phyloP scores from a whole-genome alignment of 2,113 vertebrate genomes.

The Syrmaticus mikado region DNA sequence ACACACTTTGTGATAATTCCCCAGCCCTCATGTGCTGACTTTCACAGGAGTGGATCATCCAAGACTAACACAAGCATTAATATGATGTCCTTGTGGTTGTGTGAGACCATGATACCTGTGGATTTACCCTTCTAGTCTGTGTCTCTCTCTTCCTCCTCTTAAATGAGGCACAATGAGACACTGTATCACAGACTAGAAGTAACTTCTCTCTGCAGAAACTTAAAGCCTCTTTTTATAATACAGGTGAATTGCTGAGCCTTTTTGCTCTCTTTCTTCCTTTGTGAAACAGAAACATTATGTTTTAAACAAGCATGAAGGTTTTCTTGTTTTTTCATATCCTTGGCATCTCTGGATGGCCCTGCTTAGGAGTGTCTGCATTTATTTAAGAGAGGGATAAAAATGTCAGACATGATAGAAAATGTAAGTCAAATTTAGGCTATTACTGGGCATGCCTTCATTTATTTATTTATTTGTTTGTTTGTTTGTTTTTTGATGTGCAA shows the following conservation, averaged over 20 bases:
- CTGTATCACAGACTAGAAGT: background rate
- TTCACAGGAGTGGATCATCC: background rate
- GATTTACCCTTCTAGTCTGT: background rate
- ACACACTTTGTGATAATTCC: accelerated
- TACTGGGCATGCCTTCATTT: no score
- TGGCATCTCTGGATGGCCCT: background rate
- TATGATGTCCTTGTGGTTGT: accelerated
- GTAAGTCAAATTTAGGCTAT: background rate
- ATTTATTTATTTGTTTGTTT: no score
- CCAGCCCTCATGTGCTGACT: background rate
- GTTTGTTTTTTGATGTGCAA: background rate
- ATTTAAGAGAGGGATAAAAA: background rate
- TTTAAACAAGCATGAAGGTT: background rate
- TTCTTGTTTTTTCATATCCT: background rate
- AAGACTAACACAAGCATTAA: background rate
- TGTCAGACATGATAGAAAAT: background rate
- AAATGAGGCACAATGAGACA: background rate
- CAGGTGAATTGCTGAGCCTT: background rate
- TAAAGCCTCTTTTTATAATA: background rate
- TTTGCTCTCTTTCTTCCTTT: background rate
- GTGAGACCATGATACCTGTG: accelerated
- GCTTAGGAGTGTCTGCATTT: background rate
- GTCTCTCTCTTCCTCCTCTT: background rate
- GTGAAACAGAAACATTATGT: background rate
- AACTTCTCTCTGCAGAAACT: background rate